Conservation (phyloP, 1,140 invertebrate species). For the Pectinophora gossypiella region DNA sequence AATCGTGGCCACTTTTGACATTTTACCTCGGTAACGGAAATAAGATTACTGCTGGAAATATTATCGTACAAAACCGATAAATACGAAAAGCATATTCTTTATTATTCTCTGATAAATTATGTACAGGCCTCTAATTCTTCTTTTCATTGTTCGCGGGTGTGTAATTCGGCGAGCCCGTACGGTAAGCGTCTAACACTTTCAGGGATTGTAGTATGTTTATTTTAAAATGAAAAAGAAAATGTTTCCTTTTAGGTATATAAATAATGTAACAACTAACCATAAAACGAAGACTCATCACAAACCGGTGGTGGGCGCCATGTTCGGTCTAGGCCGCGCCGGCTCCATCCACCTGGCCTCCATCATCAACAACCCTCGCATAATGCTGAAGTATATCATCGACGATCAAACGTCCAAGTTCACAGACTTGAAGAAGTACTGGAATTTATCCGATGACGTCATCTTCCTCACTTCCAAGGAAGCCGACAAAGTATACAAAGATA, state of each 20-base stretch:
- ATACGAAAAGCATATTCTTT: too few species aligned
- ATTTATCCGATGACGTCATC: slow-evolving; percentile 56
- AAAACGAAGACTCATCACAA: slow-evolving; percentile 12
- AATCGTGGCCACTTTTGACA: too few species aligned
- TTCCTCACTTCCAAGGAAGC: slow-evolving; percentile 76
- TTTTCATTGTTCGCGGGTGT: too few species aligned
- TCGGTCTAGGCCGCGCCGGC: slow-evolving; percentile 78
- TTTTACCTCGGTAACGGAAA: too few species aligned
- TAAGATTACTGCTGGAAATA: too few species aligned
- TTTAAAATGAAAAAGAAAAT: too few species aligned
- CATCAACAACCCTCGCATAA: slow-evolving; percentile 71
- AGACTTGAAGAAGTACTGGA: slow-evolving; percentile 73
- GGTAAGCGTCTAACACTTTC: too few species aligned
- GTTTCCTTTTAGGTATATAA: slow-evolving; percentile 27
- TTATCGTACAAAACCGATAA: too few species aligned
- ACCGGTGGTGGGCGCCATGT: slow-evolving; percentile 71
- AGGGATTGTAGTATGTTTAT: too few species aligned
- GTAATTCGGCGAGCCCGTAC: too few species aligned
- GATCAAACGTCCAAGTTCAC: slow-evolving; percentile 67
- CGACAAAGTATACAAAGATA: slow-evolving; percentile 74
- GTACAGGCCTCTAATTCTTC: too few species aligned
- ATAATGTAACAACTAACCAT: slow-evolving; percentile 26
- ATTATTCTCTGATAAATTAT: too few species aligned
- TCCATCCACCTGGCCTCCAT: slow-evolving; percentile 79
- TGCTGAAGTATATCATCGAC: slow-evolving; percentile 79